phyloP scores from a whole-genome alignment of 2,888 invertebrate genomes.

The Lochmaea capreae region DNA sequence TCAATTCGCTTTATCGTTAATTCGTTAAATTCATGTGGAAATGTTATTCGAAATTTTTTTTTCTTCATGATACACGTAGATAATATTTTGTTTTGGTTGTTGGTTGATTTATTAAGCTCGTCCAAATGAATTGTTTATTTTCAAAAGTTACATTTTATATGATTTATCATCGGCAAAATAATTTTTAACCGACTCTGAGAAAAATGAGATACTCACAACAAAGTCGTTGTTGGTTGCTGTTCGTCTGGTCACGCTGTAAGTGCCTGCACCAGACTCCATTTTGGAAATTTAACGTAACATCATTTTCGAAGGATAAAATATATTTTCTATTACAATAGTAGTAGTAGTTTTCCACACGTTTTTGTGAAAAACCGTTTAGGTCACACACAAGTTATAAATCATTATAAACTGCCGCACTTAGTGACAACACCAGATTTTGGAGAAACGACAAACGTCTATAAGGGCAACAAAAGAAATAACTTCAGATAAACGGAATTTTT shows the following conservation, averaged over 20 bases:
- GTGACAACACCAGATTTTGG: conserved; percentile 61
- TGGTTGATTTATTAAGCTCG: too few species aligned
- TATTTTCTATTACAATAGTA: conserved; percentile 7
- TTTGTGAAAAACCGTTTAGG: conserved; percentile 57
- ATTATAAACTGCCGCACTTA: conserved; percentile 57
- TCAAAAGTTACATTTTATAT: too few species aligned
- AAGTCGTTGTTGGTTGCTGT: too few species aligned
- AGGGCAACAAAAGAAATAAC: conserved; percentile 22
- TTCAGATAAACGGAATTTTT: neutral
- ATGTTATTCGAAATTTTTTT: conserved; percentile 1
- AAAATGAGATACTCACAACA: too few species aligned
- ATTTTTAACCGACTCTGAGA: too few species aligned
- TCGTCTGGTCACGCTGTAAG: too few species aligned
- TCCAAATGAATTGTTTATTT: neutral
- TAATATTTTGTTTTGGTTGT: neutral
- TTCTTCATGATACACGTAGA: neutral
- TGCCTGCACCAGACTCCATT: neutral
- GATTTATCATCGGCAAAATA: too few species aligned
- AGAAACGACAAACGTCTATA: conserved; percentile 50
- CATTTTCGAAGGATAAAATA: neutral
- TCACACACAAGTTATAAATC: conserved; percentile 60
- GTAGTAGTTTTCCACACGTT: conserved; percentile 41
- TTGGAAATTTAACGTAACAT: neutral
- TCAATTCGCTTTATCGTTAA: conserved; percentile 19
- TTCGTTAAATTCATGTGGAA: conserved; percentile 15